Percentiles rank a stretch among this genome's conserved stretches.
Conservation (phyloP, 1,140 invertebrate genomes). For the Megalopta genalis region DNA sequence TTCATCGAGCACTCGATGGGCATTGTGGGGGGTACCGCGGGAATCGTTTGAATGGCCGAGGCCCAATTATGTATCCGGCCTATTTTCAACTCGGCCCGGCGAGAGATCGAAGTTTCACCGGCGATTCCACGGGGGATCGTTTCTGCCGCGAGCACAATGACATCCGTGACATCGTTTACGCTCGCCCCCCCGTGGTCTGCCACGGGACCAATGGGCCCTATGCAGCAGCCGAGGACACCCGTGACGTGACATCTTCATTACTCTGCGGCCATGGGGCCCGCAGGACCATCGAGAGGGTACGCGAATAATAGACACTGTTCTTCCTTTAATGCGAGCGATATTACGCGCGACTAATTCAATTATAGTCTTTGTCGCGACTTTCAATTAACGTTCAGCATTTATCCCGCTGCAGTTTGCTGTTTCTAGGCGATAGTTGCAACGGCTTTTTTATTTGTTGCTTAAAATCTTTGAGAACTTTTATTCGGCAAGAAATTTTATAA, state of each 20-base stretch:
- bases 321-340: not conserved
- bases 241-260: conserved; percentile 76
- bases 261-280: conserved; percentile 61
- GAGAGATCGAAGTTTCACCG: conserved; percentile 56
- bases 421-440: no score
- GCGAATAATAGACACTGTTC: not conserved
- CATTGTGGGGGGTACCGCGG: conserved; percentile 43
- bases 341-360: not conserved
- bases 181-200: conserved; percentile 70
- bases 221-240: conserved; percentile 55
- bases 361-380: not conserved
- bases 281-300: not conserved
- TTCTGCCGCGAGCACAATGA: conserved; percentile 66
- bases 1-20: conserved; percentile 44
- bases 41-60: conserved; percentile 43
- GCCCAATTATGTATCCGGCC: conserved; percentile 67
- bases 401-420: no score
- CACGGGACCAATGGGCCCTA: conserved; percentile 65
- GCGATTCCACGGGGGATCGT: conserved; percentile 70
- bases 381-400: no score
- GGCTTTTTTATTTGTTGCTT: no score
- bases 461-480: no score
- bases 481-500: no score
- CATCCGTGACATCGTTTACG: conserved; percentile 76
- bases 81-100: conserved; percentile 47